phyloP scores from a whole-genome alignment of 2,797 vertebrate species.

The Kryptolebias ocellatus region DNA sequence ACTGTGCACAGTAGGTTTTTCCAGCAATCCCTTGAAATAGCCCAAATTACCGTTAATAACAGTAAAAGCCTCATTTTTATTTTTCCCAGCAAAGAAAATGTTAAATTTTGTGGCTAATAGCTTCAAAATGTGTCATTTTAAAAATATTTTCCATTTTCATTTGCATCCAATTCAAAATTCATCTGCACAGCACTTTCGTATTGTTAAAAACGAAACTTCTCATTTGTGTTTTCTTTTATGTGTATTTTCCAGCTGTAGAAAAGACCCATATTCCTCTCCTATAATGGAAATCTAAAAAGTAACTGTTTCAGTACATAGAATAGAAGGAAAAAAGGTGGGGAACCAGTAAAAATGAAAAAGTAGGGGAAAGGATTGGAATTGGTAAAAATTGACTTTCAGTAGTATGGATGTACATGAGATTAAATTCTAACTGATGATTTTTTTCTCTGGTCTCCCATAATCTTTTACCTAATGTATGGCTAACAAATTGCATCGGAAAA shows the following conservation, averaged over 20 bases:
- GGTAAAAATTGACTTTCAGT: neutral
- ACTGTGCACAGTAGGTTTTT: conserved; percentile 50
- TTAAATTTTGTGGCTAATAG: conserved; percentile 49
- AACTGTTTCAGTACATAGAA: conserved; percentile 22
- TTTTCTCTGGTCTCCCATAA: neutral
- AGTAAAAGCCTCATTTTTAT: conserved; percentile 66
- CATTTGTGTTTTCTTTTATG: conserved; percentile 58
- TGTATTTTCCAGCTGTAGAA: conserved; percentile 50
- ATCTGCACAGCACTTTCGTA: conserved; percentile 60
- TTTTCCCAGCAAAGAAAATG: conserved; percentile 45
- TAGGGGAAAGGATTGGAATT: neutral
- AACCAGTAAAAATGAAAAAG: conserved; percentile 13
- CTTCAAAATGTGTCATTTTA: conserved; percentile 55
- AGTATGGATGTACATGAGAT: neutral
- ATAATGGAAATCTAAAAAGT: conserved; percentile 24
- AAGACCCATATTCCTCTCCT: conserved; percentile 29
- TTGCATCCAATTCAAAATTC: conserved; percentile 64
- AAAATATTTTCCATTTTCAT: conserved; percentile 71
- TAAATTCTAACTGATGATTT: conserved; percentile 6
- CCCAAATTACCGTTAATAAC: conserved; percentile 65
- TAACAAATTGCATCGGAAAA: too few relatives aligned
- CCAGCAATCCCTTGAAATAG: conserved; percentile 48
- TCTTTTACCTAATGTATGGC: too few relatives aligned
- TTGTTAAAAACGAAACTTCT: conserved; percentile 44
- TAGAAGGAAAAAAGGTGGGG: conserved; percentile 12